These are phyloP conservation scores for Sebastes matsubarae DNA, from an alignment of 2,797 vertebrate species.

Conservation along the genomic window DNA sequence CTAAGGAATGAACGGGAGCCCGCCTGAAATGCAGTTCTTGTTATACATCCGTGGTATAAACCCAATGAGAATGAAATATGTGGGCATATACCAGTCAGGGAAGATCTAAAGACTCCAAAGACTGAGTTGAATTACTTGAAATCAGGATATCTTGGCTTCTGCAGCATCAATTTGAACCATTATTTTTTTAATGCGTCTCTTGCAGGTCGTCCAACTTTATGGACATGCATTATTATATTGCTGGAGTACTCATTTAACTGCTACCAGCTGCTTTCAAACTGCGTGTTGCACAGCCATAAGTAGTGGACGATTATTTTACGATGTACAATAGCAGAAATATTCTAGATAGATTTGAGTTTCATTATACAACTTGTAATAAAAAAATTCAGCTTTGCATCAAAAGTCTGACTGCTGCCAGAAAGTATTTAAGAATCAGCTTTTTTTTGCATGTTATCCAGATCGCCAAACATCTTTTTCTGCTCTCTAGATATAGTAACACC, in stretches of 20 bases:
- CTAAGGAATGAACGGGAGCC: too few relatives aligned
- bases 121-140: not conserved
- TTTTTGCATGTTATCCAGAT: not conserved
- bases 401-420: too few relatives aligned
- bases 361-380: not conserved
- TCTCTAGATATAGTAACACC: not conserved
- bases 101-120: not conserved
- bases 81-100: too few relatives aligned
- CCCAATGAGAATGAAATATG: too few relatives aligned
- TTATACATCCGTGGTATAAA: too few relatives aligned
- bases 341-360: not conserved
- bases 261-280: not conserved
- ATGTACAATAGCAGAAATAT: not conserved
- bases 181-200: not conserved
- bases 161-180: not conserved
- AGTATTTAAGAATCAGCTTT: not conserved
- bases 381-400: not conserved
- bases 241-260: not conserved
- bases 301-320: not conserved
- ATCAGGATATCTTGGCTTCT: not conserved
- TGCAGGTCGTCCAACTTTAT: not conserved
- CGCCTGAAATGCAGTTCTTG: too few relatives aligned
- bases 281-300: not conserved
- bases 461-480: not conserved
- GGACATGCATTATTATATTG: not conserved